These are phyloP conservation scores for Monodelphis domestica DNA, from an alignment of 2,797 vertebrate species.

Conservation along the genomic window DNA sequence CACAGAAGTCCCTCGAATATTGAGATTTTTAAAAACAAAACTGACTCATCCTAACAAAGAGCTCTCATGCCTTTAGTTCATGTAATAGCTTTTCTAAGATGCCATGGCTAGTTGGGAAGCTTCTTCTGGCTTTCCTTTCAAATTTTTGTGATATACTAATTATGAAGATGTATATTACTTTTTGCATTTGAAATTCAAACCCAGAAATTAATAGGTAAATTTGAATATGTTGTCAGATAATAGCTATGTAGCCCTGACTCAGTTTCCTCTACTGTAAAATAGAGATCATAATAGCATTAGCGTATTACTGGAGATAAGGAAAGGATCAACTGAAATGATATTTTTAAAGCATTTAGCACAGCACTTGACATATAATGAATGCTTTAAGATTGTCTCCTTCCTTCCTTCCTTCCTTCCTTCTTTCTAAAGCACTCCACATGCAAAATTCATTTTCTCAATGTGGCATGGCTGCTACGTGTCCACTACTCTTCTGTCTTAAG, in stretches of 20 bases:
- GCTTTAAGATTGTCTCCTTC: not conserved
- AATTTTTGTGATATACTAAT: not conserved
- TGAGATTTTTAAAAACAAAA: not conserved
- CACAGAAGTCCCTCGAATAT: not conserved
- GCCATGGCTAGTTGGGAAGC: not conserved
- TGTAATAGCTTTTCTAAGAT: not conserved
- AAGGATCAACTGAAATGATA: not conserved
- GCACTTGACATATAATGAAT: not conserved
- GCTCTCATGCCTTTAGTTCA: not conserved
- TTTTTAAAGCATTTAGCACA: not conserved
- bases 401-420: not conserved
- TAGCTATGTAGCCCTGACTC: not conserved
- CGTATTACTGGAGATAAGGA: not conserved
- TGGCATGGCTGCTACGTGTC: not conserved
- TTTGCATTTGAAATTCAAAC: not conserved
- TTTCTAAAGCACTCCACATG: not conserved
- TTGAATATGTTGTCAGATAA: not conserved
- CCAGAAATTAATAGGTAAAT: not conserved
- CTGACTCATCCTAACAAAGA: not conserved
- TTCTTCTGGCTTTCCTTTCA: not conserved
- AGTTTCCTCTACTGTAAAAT: not conserved
- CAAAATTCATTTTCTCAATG: not conserved
- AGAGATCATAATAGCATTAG: not conserved
- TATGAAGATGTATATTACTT: not conserved
- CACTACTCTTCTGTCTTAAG: not conserved